Evolutionary conservation across 2,797 vertebrate species (phyloP).

Genomic region (Pteropus rufus): DNA sequence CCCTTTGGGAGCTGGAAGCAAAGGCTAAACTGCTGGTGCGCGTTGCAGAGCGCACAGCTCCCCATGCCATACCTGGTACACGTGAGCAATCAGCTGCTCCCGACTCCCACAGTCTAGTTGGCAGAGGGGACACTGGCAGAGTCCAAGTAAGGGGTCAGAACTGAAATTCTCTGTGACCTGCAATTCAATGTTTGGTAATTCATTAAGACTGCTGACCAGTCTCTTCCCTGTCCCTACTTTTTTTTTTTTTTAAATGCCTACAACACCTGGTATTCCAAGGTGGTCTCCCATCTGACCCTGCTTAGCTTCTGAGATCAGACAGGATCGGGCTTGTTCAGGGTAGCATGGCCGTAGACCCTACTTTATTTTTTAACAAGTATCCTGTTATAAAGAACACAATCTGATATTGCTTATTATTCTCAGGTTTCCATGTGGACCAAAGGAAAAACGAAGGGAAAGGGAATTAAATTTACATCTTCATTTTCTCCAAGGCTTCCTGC

Average conservation of each 20-base stretch:
- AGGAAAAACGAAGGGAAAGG: background rate
- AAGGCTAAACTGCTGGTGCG: background rate
- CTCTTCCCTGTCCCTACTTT: background rate
- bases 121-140: conserved; percentile 94
- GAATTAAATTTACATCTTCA: background rate
- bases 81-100: conserved; percentile 94
- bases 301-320: no score
- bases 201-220: conserved; percentile 4
- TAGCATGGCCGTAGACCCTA: background rate
- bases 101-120: conserved; percentile 93
- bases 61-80: conserved; percentile 91
- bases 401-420: background rate
- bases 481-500: background rate
- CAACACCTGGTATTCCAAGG: no score
- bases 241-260: background rate
- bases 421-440: background rate
- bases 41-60: background rate
- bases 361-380: background rate
- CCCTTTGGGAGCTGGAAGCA: background rate
- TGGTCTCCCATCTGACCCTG: no score
- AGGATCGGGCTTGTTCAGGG: no score
- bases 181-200: conserved; percentile 41
- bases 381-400: background rate
- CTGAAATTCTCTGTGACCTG: conserved; percentile 77
- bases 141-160: conserved; percentile 78